These are phyloP conservation scores for Hymenopus coronatus DNA, from an alignment of 2,888 invertebrate species.

Conservation along the genomic window DNA sequence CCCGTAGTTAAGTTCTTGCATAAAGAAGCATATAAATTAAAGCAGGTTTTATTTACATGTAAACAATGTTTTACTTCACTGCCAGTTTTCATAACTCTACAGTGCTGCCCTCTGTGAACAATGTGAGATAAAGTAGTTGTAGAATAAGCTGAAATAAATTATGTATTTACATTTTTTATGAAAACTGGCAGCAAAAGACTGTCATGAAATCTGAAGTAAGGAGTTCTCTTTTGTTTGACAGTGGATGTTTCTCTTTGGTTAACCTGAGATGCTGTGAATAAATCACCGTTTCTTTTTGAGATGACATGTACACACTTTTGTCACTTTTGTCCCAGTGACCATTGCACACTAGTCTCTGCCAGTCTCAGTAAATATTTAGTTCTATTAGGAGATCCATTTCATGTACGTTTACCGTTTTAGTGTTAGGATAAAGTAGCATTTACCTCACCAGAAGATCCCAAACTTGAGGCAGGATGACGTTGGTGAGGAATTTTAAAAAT, in stretches of 20 bases:
- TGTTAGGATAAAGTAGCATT: not conserved
- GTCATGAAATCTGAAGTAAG: not conserved
- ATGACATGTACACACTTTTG: not conserved
- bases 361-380: not conserved
- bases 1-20: not conserved
- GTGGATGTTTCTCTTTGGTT: not conserved
- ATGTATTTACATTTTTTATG: not conserved
- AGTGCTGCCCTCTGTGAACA: not conserved
- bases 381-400: not conserved
- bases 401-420: not conserved
- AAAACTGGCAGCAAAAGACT: not conserved
- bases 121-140: not conserved
- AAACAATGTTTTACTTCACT: not conserved
- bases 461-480: too few species aligned
- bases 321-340: not conserved
- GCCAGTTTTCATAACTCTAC: not conserved
- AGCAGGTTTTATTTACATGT: not conserved
- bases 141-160: not conserved
- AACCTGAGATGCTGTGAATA: conserved; percentile 13
- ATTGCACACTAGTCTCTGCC: not conserved
- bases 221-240: not conserved
- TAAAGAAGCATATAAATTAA: not conserved
- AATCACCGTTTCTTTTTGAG: not conserved
- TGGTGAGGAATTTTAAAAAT: too few species aligned
- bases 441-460: too few species aligned